phyloP scores from a whole-genome alignment of 2,888 invertebrate genomes.

The Torymus aiolomorphi region DNA sequence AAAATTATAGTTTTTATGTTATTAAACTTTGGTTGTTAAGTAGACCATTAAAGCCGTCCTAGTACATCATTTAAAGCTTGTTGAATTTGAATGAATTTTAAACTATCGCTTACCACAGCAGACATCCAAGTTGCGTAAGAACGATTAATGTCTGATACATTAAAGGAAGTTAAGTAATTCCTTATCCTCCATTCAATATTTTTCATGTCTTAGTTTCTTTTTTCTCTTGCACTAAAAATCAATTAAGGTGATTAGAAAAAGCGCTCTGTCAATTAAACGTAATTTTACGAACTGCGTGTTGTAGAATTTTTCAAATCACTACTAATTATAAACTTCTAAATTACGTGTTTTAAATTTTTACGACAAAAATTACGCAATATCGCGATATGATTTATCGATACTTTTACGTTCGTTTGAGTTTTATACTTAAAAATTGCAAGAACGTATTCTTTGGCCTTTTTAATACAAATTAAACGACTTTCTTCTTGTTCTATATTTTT shows the following conservation, averaged over 20 bases:
- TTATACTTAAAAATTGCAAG: too few species aligned
- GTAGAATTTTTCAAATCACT: too few species aligned
- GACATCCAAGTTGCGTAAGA: slow-evolving; percentile 49
- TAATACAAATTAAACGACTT: too few species aligned
- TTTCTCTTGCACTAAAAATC: neutral
- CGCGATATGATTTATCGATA: too few species aligned
- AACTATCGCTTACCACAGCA: slow-evolving; percentile 44
- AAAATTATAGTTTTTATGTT: too few species aligned
- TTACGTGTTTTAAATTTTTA: too few species aligned
- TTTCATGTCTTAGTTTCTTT: neutral
- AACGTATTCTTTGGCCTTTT: too few species aligned
- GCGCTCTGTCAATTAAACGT: slow-evolving; percentile 15
- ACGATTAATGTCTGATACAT: slow-evolving; percentile 49
- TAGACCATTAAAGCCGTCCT: slow-evolving; percentile 19
- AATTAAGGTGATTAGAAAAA: neutral
- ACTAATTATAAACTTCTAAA: too few species aligned
- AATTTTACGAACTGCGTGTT: neutral
- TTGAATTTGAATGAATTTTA: slow-evolving; percentile 44
- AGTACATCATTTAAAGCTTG: slow-evolving; percentile 35
- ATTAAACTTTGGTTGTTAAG: neutral
- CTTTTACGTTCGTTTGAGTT: too few species aligned
- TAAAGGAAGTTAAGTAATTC: slow-evolving; percentile 50
- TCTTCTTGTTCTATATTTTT: too few species aligned
- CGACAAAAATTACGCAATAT: too few species aligned
- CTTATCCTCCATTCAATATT: slow-evolving; percentile 23